These are phyloP conservation scores for Pachymerium ferrugineum DNA, from an alignment of 2,888 invertebrate genomes.

Conservation along the genomic window DNA sequence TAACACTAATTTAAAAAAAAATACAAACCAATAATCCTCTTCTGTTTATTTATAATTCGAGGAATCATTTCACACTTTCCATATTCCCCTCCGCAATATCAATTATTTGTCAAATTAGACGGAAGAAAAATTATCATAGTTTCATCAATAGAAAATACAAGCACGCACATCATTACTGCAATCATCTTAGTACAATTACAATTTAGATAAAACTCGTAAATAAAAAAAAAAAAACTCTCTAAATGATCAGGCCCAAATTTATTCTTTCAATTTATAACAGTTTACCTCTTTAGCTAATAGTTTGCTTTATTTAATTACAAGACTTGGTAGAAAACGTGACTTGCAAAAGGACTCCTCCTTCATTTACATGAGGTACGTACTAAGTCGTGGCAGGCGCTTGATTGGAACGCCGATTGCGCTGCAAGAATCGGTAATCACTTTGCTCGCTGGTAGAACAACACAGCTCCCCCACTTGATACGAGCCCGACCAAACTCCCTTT, in stretches of 20 bases:
- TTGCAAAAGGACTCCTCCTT: not conserved
- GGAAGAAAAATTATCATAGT: not conserved
- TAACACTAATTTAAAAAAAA: not conserved
- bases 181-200: not conserved
- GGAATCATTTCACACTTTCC: no score
- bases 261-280: not conserved
- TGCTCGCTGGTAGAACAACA: conserved; percentile 9
- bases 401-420: conserved; percentile 17
- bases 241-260: not conserved
- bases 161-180: conserved; percentile 9
- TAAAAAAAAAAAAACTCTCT: not conserved
- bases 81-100: no score
- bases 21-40: not conserved
- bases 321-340: not conserved
- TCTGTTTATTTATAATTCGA: not conserved
- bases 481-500: not conserved
- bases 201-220: not conserved
- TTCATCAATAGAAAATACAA: not conserved
- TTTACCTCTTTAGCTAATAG: not conserved
- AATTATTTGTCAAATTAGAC: not conserved
- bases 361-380: conserved; percentile 15
- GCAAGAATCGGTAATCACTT: conserved; percentile 18
- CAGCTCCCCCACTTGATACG: not conserved
- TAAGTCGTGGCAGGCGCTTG: conserved; percentile 13
- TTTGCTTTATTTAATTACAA: conserved; percentile 7